Evolutionary conservation across 2,888 invertebrate genomes (phyloP), one percentile per base, ranked within the genome.

Genomic region (Stenolophus ochropezus): DNA sequence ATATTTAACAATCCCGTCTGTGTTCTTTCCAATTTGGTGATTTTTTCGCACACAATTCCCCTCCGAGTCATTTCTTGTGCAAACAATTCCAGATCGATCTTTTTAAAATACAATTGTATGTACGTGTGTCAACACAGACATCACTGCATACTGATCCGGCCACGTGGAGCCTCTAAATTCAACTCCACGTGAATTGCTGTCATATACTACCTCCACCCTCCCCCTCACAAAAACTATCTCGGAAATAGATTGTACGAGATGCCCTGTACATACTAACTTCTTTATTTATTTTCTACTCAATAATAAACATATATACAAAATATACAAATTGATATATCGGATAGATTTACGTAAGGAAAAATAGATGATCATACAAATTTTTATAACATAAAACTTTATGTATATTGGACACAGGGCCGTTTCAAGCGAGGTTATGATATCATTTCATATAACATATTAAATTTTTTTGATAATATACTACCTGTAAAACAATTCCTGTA

Each of bases 131-230:
- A 23, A 61, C 61, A 61, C 23, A 61, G 61, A 61, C 61, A 14
- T 61, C 61, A 61, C 25, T 56, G 61, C 61, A 61, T 61, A 61
- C 61, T 61, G 61, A 61, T 61, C 61, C n/a, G 25, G 61, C 14
- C 61, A 61, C 61, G 61, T 61, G 61, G 20, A 14, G n/a, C 25
- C 23, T 23, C 14, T 61, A 61, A 23, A 25, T 61, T 14, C 25
- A 61, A 23, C 33, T 42, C 33, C 33, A 42, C 33, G 8, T 42
- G 33, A 42, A 42, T 42, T 42, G 33, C 8, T 11, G 8, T 42
- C 33, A 42, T 42, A 42, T 11, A 42, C 33, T 11, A 42, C 6
- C 33, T 11, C 33, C n/a, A n/a, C n/a, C n/a, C n/a, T n/a, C n/a
- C n/a, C n/a, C n/a, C n/a, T 42, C 33, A 42, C 33, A 42, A 11